Percentiles rank a stretch among this genome's conserved stretches.
phyloP scores from a whole-genome alignment of 30 jellyfish, hydroid and myxozoan genomes.

The Cassiopea xamachana region DNA sequence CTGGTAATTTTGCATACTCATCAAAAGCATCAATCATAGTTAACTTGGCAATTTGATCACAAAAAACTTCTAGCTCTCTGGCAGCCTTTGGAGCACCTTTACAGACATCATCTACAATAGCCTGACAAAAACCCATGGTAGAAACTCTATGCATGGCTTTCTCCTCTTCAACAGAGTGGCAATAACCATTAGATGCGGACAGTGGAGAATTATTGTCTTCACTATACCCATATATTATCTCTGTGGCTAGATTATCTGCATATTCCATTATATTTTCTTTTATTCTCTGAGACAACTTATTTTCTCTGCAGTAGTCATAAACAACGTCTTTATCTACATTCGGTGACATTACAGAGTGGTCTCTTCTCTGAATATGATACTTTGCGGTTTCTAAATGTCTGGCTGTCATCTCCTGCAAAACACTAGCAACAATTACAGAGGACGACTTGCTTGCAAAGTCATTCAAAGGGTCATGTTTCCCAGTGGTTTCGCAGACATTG shows the following conservation, averaged over 20 bases:
- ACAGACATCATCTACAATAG: conserved; percentile 43
- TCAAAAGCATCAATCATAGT: neutral
- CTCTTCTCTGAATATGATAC: neutral
- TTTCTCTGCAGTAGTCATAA: neutral
- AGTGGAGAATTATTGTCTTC: neutral
- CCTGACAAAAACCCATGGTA: conserved; percentile 22
- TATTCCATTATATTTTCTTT: neutral
- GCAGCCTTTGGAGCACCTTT: conserved; percentile 46
- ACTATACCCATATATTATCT: conserved; percentile 16
- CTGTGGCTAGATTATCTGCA: conserved; percentile 24
- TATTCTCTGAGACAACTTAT: neutral
- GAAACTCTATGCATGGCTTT: neutral
- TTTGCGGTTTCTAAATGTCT: conserved; percentile 5
- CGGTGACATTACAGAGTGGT: neutral
- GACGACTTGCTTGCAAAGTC: conserved; percentile 31
- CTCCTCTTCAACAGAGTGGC: neutral
- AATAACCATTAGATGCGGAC: neutral
- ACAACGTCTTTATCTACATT: neutral
- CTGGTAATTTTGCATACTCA: conserved; percentile 11
- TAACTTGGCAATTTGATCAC: neutral
- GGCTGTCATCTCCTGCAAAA: neutral
- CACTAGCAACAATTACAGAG: neutral
- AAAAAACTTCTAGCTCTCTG: neutral
- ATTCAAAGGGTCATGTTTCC: neutral
- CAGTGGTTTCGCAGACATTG: conserved; percentile 2